Base-by-base conservation (phyloP, 2,113 vertebrate genomes). In the Datnioides undecimradiatus region DNA sequence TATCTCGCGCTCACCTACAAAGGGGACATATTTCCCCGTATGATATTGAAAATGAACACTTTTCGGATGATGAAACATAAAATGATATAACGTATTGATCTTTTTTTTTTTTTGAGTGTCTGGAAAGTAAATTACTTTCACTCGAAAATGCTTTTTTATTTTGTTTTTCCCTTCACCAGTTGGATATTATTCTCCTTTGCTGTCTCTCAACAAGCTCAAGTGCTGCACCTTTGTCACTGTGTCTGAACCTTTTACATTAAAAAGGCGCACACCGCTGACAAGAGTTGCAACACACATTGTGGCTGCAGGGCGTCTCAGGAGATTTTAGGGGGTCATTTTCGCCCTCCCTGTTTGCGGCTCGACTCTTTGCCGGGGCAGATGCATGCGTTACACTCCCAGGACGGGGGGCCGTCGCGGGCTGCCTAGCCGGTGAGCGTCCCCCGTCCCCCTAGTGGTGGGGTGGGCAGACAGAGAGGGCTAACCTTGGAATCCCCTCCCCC, bases 401-500 rank as follows among this genome's bases (percentile, higher is more conserved):
- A 88, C 75, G 40, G 80, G 96, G 96, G 93, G 77, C 89, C 55
- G 65, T 82, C 75, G 21, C 81, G 8, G 84, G 84, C 87, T 41
- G 31, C 64, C 45, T 51, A 72, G 94, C 96, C 95, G 93, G 95
- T 95, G 96, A 97, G 95, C 95, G 96, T 94, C 96, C 86, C 84
- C 86, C 71, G 71, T 82, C 85, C 83, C 83, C 82, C 64, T 79
- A 67, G 86, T 80, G 89, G 79, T 89, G 86, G 91, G 80, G 96
- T 87, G 96, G 96, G 96, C 91, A 97, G 96, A 97, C 97, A 98
- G 96, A 96, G 97, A 97, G 91, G 97, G 97, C 98, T 99, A 96
- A 99, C 98, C 98, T 99, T 99, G 97, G 98, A 99, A 96, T 99
- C 98, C 97, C 98, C 97, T 97, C 98, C 98, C 96, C 98, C 98